Base-by-base conservation (phyloP, 2,797 vertebrate genomes). In the Syndactyla subalaris region DNA sequence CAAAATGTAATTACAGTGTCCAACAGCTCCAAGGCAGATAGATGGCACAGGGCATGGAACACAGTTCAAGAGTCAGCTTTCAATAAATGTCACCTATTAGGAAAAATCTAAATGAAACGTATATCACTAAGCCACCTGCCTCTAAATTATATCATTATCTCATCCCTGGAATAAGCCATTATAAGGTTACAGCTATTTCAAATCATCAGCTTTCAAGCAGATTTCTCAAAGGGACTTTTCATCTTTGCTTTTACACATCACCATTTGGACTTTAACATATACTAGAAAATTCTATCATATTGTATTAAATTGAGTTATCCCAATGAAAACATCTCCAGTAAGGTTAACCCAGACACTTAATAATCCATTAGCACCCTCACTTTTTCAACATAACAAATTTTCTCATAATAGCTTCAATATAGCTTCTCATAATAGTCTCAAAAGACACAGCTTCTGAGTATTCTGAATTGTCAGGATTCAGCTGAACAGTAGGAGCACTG, bases 1-100 rank as follows among this genome's bases (percentile, higher is more conserved):
- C 85, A 95, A 96, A 97, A 97, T 95, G 95, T 89, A 97, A 97
- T 98, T 96, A 97, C 57, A 62, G 36, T 43, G 85, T 83, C 94
- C 70, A 85, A 70, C 71, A 84, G 81, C 83, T 74, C 92, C 71
- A 36, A 92, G 30, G 58, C 92, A 96, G 95, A 95, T 79, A 93
- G 90, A 96, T 67, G 71, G 77, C 83, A 73, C 45, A 61, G 92
- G 68, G 41, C 94, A 67, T 45, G 55, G 76, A 92, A 94, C 77
- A 58, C 32, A 91, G 87, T 93, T 96, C 87, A 86, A 77, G 80
- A 92, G 86, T 73, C 74, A 91, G 85, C 89, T 95, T 96, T 94
- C 86, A 36, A 95, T 89, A 95, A 97, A 93, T 79, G 96, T 88
- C 92, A 89, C 58, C 73, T 85, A 91, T 84, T 94, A 93, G 87